Percentiles rank a stretch among this genome's conserved stretches.
phyloP scores from a whole-genome alignment of 2,888 invertebrate species.

The Andrena marginata region DNA sequence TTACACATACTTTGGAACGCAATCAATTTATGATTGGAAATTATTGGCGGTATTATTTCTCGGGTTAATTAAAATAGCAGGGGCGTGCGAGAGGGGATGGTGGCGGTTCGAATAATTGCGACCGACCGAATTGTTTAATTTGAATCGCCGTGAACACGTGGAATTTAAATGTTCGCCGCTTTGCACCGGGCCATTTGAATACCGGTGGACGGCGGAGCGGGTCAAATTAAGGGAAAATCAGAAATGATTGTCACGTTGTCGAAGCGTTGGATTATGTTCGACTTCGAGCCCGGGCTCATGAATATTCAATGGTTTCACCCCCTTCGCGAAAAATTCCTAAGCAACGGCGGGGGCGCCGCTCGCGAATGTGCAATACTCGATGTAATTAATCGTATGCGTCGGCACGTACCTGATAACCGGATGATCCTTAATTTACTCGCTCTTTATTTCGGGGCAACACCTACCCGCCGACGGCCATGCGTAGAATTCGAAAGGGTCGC shows the following conservation, averaged over 20 bases:
- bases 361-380: conserved; percentile 65
- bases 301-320: conserved; percentile 63
- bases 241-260: conserved; percentile 64
- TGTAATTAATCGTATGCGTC: conserved; percentile 79
- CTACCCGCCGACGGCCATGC: conserved; percentile 11
- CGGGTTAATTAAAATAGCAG: conserved; percentile 43
- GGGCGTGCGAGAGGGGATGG: background rate
- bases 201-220: conserved; percentile 17
- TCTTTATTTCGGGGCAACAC: conserved; percentile 47
- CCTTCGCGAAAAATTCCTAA: conserved; percentile 60
- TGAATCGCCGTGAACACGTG: conserved; percentile 39
- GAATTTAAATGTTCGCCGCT: conserved; percentile 57
- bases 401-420: conserved; percentile 62
- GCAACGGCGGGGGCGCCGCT: conserved; percentile 26
- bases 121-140: conserved; percentile 57
- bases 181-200: conserved; percentile 51
- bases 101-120: conserved; percentile 39
- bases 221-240: conserved; percentile 51
- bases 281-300: conserved; percentile 42
- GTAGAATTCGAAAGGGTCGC: conserved; percentile 30
- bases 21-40: conserved; percentile 8
- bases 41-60: conserved; percentile 38
- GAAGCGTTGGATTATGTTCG: conserved; percentile 59
- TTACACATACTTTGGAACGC: background rate
- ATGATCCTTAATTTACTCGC: conserved; percentile 51